Evolutionary conservation across 2,113 vertebrate genomes (phyloP), one percentile per base, ranked within the genome.

Genomic region (Eretmochelys imbricata): DNA sequence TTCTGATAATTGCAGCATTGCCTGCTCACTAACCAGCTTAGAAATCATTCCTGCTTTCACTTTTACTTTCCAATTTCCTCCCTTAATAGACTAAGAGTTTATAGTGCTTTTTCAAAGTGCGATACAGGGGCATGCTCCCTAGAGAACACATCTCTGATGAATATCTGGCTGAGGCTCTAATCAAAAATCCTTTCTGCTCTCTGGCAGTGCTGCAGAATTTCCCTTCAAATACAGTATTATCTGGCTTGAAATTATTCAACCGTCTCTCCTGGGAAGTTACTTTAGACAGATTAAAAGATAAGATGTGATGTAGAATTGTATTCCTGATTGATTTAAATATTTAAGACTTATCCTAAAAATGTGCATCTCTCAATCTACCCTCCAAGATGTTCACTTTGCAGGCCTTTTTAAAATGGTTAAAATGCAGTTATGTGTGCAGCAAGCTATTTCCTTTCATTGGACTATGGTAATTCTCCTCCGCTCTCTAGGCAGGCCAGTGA

Each of bases 251-350:
- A 93, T 96, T 94, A 96, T 90, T 96, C 95, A 92, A 84, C 54
- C 84, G 82, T 80, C 24, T 80, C 95, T 97, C 94, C 95, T 89
- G 89, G 95, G 96, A 92, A 92, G 87, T 94, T 95, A 89, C 89
- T 93, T 93, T 57, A 94, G 93, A 93, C 82, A 92, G 93, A 95
- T 97, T 96, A 96, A 94, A 88, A 96, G 94, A 97, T 95, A 95
- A 96, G 90, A 95, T 93, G 17, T 93, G 80, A 51, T 91, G 80
- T 89, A 84, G 95, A 90, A 91, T 85, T 92, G 93, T 96, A 96
- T 87, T 87, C 80, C 0, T 89, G 94, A 91, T 92, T 93, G 89
- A 95, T 95, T 89, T 92, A 95, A 97, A 91, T 84, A 94, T 89
- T 97, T 94, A 96, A 96, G 93, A 95, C 84, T 95, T 91, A 96